Conservation (phyloP, 2,888 invertebrate genomes). For the Pristionchus fissidentatus region DNA sequence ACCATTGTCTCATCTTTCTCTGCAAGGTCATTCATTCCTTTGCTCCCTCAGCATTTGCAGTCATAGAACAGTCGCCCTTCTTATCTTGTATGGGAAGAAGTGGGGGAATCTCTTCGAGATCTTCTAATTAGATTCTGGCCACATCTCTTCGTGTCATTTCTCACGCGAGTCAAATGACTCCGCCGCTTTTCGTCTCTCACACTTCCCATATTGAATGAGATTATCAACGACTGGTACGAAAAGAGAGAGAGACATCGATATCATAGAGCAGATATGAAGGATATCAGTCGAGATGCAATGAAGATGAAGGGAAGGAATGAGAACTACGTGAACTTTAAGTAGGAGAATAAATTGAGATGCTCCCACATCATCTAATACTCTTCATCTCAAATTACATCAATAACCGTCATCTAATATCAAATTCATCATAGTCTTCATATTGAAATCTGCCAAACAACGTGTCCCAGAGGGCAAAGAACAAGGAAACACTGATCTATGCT, state of each 20-base stretch:
- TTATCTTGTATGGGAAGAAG: neutral
- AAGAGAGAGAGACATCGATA: no score
- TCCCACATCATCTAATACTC: neutral
- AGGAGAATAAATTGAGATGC: neutral
- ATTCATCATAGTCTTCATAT: no score
- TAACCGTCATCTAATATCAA: slow-evolving; percentile 32
- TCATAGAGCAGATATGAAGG: no score
- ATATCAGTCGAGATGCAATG: no score
- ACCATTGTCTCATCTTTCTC: no score
- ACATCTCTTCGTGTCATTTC: slow-evolving; percentile 37
- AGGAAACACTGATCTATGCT: neutral
- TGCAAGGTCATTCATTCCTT: no score
- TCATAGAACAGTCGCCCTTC: neutral
- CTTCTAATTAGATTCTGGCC: slow-evolving; percentile 31
- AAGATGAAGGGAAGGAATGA: neutral
- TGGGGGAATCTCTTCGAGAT: slow-evolving; percentile 28
- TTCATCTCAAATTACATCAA: slow-evolving; percentile 16
- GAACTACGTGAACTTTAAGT: neutral
- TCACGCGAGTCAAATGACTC: slow-evolving; percentile 31
- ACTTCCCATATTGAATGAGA: slow-evolving; percentile 15
- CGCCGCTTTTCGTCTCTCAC: neutral
- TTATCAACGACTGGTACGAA: slow-evolving; percentile 18
- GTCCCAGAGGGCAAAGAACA: neutral
- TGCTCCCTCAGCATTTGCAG: no score
- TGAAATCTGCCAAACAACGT: slow-evolving; percentile 19